Evolutionary conservation across 2,113 vertebrate species (phyloP), one percentile per base, ranked within the genome.

Genomic region (Sturnus vulgaris): DNA sequence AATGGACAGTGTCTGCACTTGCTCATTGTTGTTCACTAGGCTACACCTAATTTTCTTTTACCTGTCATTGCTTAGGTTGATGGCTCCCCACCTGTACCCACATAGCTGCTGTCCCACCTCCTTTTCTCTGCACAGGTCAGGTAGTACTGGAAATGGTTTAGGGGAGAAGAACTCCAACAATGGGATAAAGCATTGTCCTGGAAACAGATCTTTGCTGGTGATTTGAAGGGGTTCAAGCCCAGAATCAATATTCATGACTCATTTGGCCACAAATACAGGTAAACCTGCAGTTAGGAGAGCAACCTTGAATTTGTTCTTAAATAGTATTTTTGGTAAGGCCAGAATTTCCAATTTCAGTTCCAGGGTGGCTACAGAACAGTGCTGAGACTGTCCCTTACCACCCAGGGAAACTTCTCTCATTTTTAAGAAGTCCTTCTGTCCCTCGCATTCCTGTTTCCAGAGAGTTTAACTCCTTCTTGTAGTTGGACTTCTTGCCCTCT

Each of bases 21-120:
- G 86, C 82, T 96, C 11, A 6, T 82, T 82, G 83, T 95, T 96
- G 90, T 92, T 97, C 82, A 93, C 95, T 31, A 91, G 93, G 70
- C 79, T 95, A 53, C 35, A 91, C 86, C 53, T 96, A 50, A 82
- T 92, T 97, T 97, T 96, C 95, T 90, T 90, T 90, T 60, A 64
- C 88, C 81, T 96, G 61, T 94, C 86, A 53, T 50, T 95, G 70
- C 65, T 65, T 95, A 80, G 72, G 55, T 88, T 93, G 91, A 42
- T 93, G 84, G 66, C 93, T 79, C 33, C 75, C 47, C 91, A 47
- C n/a, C 42, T 95, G 59, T 82, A 12, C 50, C 57, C 86, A 73
- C 94, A 39, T 9, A 90, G 78, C 64, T 94, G 69, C 49, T 66
- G 46, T 30, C 50, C 21, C 3, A 4, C 42, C 30, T 82, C 1